These are phyloP conservation scores for Abscondita cerata DNA, from an alignment of 2,888 invertebrate genomes.

Conservation along the genomic window DNA sequence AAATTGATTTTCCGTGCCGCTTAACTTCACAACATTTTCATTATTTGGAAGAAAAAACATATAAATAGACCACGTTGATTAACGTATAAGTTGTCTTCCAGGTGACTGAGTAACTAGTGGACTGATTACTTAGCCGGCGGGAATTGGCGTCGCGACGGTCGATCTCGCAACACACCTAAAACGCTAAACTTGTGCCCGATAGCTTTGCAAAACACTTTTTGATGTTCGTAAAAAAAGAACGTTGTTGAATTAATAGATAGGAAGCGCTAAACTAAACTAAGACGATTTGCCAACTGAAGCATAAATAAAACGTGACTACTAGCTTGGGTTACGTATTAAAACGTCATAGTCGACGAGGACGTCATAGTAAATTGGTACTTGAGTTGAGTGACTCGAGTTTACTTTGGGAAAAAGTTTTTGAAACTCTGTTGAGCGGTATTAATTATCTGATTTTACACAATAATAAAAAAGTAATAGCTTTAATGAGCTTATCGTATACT, in stretches of 20 bases:
- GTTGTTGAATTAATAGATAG: slow-evolving; percentile 26
- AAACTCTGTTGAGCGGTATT: too few species aligned
- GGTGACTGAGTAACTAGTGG: slow-evolving; percentile 46
- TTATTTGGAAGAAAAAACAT: background rate
- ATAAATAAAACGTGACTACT: slow-evolving; percentile 26
- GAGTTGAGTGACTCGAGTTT: too few species aligned
- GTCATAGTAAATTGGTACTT: too few species aligned
- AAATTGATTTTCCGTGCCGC: slow-evolving; percentile 10
- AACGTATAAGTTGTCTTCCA: slow-evolving; percentile 41
- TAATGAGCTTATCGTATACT: too few species aligned
- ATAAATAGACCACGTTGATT: background rate
- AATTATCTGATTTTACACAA: too few species aligned
- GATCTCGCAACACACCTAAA: slow-evolving; percentile 39
- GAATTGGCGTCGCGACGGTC: slow-evolving; percentile 48
- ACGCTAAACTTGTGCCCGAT: slow-evolving; percentile 24
- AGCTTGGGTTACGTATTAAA: slow-evolving; percentile 18
- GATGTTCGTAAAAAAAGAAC: slow-evolving; percentile 21
- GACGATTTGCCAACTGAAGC: slow-evolving; percentile 21
- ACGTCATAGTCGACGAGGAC: slow-evolving; percentile 11
- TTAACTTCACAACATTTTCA: too few species aligned
- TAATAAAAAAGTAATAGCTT: too few species aligned
- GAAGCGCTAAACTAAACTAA: slow-evolving; percentile 19
- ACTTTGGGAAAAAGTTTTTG: too few species aligned
- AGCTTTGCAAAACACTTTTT: slow-evolving; percentile 16
- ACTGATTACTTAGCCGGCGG: slow-evolving; percentile 48